Conservation (phyloP, 2,888 invertebrate species). For the Phyllotreta striolata region DNA sequence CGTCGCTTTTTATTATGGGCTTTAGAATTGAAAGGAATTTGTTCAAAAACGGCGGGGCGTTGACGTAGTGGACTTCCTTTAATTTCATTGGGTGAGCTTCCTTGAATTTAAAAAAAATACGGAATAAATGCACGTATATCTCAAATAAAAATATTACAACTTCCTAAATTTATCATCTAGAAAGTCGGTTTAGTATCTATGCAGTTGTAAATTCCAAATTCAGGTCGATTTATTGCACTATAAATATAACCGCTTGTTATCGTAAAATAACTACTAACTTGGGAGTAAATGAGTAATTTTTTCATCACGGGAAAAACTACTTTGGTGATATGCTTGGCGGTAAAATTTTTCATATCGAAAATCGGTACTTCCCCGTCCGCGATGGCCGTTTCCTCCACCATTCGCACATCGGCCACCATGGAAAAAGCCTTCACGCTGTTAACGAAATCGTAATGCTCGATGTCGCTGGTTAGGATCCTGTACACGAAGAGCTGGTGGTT, state of each 20-base stretch:
- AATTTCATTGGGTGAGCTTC: constrained; percentile 75
- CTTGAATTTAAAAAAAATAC: constrained; percentile 57
- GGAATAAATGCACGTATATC: background rate
- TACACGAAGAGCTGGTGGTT: constrained; percentile 74
- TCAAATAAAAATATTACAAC: background rate
- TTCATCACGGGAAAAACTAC: constrained; percentile 69
- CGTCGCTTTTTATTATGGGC: constrained; percentile 73
- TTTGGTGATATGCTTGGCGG: constrained; percentile 70
- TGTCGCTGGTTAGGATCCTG: constrained; percentile 68
- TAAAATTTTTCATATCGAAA: constrained; percentile 73
- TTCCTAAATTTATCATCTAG: constrained; percentile 1
- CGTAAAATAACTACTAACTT: constrained; percentile 58
- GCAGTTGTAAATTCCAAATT: background rate
- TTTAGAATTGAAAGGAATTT: constrained; percentile 69
- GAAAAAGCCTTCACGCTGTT: constrained; percentile 75
- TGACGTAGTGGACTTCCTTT: constrained; percentile 72
- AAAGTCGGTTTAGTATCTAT: background rate
- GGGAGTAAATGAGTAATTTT: constrained; percentile 77
- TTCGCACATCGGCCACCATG: constrained; percentile 75
- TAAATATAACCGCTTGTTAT: background rate
- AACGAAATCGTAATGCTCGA: constrained; percentile 72
- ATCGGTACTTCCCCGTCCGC: constrained; percentile 75
- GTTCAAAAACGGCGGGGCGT: constrained; percentile 71
- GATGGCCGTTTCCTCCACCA: constrained; percentile 66
- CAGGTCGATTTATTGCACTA: too few relatives aligned